phyloP scores from a whole-genome alignment of 2,113 vertebrate genomes.

The Aptenodytes patagonicus region DNA sequence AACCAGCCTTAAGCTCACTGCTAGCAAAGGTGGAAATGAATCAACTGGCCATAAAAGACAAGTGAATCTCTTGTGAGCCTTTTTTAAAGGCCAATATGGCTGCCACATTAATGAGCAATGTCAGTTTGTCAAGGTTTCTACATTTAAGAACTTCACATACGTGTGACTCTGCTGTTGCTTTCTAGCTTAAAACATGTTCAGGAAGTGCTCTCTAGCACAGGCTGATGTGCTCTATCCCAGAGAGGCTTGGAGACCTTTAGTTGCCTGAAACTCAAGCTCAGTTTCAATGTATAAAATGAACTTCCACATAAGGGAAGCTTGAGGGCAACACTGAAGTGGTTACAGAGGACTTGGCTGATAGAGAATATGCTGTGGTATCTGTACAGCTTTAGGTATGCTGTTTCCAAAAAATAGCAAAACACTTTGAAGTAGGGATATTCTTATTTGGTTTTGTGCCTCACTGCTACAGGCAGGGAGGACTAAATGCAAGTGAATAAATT shows the following conservation, averaged over 20 bases:
- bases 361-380: background rate
- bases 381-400: background rate
- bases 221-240: background rate
- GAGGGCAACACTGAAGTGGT: background rate
- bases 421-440: background rate
- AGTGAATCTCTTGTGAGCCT: background rate
- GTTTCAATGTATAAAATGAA: background rate
- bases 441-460: rapidly evolving
- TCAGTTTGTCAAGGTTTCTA: background rate
- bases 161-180: background rate
- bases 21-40: background rate
- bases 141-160: background rate
- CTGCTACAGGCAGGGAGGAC: background rate
- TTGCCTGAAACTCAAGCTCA: background rate
- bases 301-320: background rate
- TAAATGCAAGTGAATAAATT: background rate
- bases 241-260: background rate
- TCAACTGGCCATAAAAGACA: background rate
- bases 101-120: background rate
- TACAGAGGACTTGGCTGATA: background rate
- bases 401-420: background rate
- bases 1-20: background rate
- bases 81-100: background rate
- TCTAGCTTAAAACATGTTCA: background rate
- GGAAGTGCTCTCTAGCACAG: background rate